phyloP scores from a whole-genome alignment of 2,113 vertebrate species.

The Colinus virginianus region DNA sequence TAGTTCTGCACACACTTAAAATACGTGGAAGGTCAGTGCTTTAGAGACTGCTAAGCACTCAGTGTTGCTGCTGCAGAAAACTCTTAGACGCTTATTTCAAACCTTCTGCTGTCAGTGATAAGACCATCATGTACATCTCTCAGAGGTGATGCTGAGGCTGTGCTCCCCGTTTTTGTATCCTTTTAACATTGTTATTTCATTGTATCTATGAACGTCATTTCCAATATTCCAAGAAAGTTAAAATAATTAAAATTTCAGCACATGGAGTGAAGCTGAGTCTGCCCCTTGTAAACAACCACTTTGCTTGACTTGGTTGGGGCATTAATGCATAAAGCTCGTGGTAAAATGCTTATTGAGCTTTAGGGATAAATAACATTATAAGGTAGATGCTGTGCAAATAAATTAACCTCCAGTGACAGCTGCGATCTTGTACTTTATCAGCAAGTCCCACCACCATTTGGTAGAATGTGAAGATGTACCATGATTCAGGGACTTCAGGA shows the following conservation, averaged over 20 bases:
- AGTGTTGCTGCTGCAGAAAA: not conserved
- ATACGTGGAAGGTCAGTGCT: not conserved
- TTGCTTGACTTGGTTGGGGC: not conserved
- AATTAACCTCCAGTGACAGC: not conserved
- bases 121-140: not conserved
- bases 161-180: not conserved
- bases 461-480: not conserved
- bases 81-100: not conserved
- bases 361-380: not conserved
- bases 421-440: not conserved
- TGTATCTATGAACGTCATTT: not conserved
- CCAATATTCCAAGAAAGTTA: not conserved
- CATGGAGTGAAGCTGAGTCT: not conserved
- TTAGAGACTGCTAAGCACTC: not conserved
- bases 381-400: not conserved
- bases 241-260: not conserved
- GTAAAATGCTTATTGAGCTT: not conserved
- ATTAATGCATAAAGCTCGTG: rapidly evolving
- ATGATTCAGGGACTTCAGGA: not conserved
- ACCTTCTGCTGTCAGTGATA: not conserved
- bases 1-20: not conserved
- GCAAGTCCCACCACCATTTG: not conserved
- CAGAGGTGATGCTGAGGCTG: not conserved
- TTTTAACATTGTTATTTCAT: not conserved
- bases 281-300: not conserved